Percentiles rank a stretch among this genome's conserved stretches.
Evolutionary conservation across 1,140 invertebrate genomes (phyloP).

Genomic region (Drosophila mayri): DNA sequence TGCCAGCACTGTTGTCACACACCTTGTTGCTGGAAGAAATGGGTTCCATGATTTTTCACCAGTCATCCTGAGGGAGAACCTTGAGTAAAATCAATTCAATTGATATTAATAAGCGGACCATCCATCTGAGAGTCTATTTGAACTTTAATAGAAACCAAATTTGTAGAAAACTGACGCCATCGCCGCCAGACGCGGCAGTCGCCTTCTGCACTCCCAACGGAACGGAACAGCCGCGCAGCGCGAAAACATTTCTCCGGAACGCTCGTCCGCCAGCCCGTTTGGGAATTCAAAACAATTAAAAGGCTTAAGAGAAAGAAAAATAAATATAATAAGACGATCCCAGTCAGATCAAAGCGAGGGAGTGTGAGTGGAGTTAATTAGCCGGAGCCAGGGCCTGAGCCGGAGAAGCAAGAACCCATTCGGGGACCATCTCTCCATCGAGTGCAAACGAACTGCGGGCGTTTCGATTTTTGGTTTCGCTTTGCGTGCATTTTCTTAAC

Average conservation of each 20-base stretch:
- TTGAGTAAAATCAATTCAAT: conserved; percentile 80
- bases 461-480: conserved; percentile 42
- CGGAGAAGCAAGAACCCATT: conserved; percentile 23
- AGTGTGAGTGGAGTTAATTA: conserved; percentile 45
- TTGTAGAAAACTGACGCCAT: conserved; percentile 62
- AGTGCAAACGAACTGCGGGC: conserved; percentile 39
- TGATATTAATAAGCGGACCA: conserved; percentile 66
- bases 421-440: conserved; percentile 3
- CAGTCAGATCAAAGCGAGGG: conserved; percentile 19
- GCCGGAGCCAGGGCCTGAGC: conserved; percentile 7
- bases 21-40: conserved; percentile 16
- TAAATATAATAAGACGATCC: conserved; percentile 6
- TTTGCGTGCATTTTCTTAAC: conserved; percentile 49
- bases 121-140: conserved; percentile 41
- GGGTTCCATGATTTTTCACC: conserved; percentile 33
- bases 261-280: conserved; percentile 1
- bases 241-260: conserved; percentile 12
- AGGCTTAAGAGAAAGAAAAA: neutral
- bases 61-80: conserved; percentile 60
- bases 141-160: conserved; percentile 62
- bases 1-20: conserved; percentile 11
- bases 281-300: conserved; percentile 51
- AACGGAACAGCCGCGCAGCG: conserved; percentile 29
- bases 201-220: conserved; percentile 50
- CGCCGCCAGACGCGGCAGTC: conserved; percentile 44